Percentiles rank a stretch among this genome's conserved stretches.
Conservation (phyloP, 2,797 vertebrate species). For the Halcyon chelicuti region DNA sequence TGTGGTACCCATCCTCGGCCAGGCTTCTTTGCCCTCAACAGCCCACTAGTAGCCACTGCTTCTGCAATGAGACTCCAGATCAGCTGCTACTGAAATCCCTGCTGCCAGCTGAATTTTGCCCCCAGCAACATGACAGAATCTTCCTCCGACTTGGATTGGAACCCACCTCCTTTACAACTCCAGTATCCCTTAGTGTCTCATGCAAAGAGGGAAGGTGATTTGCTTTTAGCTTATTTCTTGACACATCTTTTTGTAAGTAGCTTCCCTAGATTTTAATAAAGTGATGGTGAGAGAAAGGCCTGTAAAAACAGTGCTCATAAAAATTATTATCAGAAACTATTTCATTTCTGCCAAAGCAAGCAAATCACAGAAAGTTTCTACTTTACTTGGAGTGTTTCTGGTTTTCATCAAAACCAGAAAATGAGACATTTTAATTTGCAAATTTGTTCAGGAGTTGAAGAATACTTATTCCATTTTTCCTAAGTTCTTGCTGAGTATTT, state of each 20-base stretch:
- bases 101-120: neutral
- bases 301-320: neutral
- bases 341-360: slow-evolving; percentile 26
- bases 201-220: neutral
- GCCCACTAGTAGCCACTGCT: neutral
- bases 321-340: slow-evolving; percentile 1
- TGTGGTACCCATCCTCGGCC: neutral
- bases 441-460: slow-evolving; percentile 4
- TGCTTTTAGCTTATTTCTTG: neutral
- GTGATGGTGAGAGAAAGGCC: neutral
- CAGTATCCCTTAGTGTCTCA: neutral
- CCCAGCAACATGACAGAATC: neutral
- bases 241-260: neutral
- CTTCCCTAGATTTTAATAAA: slow-evolving; percentile 24
- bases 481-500: neutral
- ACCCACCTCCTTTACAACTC: neutral
- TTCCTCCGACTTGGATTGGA: neutral
- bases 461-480: slow-evolving; percentile 30
- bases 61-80: neutral
- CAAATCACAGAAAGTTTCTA: slow-evolving; percentile 1
- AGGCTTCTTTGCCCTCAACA: neutral
- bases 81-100: neutral
- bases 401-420: slow-evolving; percentile 56
- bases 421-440: slow-evolving; percentile 46
- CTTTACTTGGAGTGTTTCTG: slow-evolving; percentile 28